Conservation (phyloP, 1,140 invertebrate species). For the Agrilus planipennis region DNA sequence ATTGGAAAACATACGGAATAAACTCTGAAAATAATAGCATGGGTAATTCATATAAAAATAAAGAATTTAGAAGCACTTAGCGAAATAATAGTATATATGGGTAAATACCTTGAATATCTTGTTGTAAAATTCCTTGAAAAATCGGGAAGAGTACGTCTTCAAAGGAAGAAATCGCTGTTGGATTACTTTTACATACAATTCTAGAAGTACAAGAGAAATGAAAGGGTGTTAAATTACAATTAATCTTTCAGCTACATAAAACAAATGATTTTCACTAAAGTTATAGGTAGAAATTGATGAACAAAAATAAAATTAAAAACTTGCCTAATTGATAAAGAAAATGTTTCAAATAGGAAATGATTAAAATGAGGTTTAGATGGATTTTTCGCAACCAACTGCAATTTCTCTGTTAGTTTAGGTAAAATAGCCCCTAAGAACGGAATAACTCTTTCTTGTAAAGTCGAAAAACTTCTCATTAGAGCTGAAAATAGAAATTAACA, state of each 20-base stretch:
- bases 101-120: slow-evolving; percentile 75
- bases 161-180: slow-evolving; percentile 71
- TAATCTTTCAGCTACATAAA: slow-evolving; percentile 3
- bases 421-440: slow-evolving; percentile 68
- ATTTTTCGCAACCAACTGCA: slow-evolving; percentile 81
- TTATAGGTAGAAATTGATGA: slow-evolving; percentile 5
- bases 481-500: slow-evolving; percentile 49
- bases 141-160: slow-evolving; percentile 86
- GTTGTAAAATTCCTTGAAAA: slow-evolving; percentile 84
- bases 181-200: slow-evolving; percentile 74
- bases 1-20: slow-evolving; percentile 95
- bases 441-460: slow-evolving; percentile 70
- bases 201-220: slow-evolving; percentile 34
- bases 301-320: slow-evolving; percentile 7
- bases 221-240: slow-evolving; percentile 11
- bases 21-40: slow-evolving; percentile 58
- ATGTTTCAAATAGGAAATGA: slow-evolving; percentile 92
- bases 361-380: slow-evolving; percentile 95
- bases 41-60: slow-evolving; percentile 9
- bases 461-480: slow-evolving; percentile 77
- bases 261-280: slow-evolving; percentile 3
- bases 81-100: neutral
- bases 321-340: slow-evolving; percentile 76
- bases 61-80: neutral
- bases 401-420: slow-evolving; percentile 72